These are phyloP conservation scores for Bradypus variegatus DNA, from an alignment of 2,797 vertebrate species.

Conservation along the genomic window DNA sequence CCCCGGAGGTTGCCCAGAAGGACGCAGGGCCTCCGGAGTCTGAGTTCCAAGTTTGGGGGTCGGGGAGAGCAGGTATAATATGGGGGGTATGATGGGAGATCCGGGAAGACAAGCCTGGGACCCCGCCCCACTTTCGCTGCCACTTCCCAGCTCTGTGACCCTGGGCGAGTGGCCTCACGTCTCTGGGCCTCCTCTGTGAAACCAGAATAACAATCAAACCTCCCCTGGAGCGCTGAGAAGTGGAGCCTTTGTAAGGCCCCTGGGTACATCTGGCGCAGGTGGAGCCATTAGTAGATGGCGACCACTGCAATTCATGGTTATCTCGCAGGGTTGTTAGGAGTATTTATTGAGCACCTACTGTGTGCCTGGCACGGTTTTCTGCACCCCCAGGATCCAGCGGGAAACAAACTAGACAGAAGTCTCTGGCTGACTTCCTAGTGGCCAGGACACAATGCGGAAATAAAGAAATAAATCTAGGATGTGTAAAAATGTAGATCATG, in stretches of 20 bases:
- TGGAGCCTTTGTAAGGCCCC: not conserved
- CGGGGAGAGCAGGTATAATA: not conserved
- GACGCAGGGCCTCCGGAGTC: not conserved
- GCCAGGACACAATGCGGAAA: not conserved
- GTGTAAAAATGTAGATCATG: not conserved
- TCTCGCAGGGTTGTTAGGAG: not conserved
- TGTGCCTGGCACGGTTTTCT: not conserved
- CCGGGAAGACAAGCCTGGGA: not conserved
- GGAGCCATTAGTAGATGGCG: rapidly evolving
- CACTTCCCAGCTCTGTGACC: not conserved
- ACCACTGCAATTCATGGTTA: rapidly evolving
- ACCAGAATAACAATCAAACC: not conserved
- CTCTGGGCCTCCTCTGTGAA: not conserved
- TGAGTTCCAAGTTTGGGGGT: not conserved
- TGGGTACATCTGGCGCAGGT: not conserved
- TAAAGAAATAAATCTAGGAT: not conserved
- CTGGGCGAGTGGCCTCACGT: not conserved
- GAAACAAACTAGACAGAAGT: not conserved
- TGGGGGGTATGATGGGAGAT: not conserved
- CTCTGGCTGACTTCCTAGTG: not conserved
- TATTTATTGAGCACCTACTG: not conserved
- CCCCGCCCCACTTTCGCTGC: not conserved
- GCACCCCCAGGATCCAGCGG: not conserved
- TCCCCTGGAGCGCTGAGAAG: not conserved
- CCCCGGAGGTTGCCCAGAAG: too few relatives aligned